Evolutionary conservation across 1,140 invertebrate species (phyloP), one percentile per base, ranked within the genome.

Genomic region (Planococcus citri): DNA sequence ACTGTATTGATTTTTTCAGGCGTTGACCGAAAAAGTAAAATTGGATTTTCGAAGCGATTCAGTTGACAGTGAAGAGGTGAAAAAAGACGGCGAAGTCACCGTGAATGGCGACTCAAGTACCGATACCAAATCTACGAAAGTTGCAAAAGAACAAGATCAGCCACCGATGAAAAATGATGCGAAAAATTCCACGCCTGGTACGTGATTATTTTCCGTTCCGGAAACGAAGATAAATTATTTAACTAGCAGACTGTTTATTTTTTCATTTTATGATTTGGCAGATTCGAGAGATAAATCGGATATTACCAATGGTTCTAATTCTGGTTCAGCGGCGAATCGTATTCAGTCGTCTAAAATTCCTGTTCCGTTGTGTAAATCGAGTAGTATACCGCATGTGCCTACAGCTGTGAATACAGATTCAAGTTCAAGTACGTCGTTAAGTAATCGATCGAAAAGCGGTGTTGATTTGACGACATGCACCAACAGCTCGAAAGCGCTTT

Each of bases 311-410:
- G n/a, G 4, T 51, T 20, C 17, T 51, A 51, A 21, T 64, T 64
- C 60, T 25, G 21, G 22, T 17, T 25, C 21, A 10, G 4, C 60
- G 60, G 17, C 20, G 8, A 25, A 20, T 24, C 20, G 60, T 25
- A 64, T 3, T 2, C 60, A 24, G 60, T 27, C 21, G 10, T 64
- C 60, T 20, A 64, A 64, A 64, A 64, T 64, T 25, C 60, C 60
- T 17, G 60, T 64, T 25, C 60, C 60, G 25, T 20, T 64, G 60
- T 14, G 25, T 64, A 64, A 64, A 64, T 64, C 60, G 6, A 64
- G 25, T 27, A 64, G 60, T 17, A 64, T 64, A 17, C 25, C 60
- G 2, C 22, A 64, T 64, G 60, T 64, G 24, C 60, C 60, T 14
- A 25, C 10, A 4, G 17, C 22, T 64, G 3, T 17, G 20, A 27